Percentiles rank a stretch among this genome's conserved stretches.
Conservation (phyloP, 1,140 invertebrate genomes). For the Panulirus ornatus region DNA sequence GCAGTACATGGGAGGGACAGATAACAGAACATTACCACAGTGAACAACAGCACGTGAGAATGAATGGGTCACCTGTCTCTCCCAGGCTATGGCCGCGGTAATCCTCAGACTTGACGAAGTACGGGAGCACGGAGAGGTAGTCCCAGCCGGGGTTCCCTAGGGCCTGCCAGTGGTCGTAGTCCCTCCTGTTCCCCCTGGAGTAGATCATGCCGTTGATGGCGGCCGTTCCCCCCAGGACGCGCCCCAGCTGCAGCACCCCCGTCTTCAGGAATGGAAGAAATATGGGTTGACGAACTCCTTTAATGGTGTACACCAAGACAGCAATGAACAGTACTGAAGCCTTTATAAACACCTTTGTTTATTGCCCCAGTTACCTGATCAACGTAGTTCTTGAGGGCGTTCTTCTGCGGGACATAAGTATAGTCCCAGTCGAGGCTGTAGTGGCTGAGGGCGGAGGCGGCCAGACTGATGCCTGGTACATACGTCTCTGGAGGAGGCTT, state of each 20-base stretch:
- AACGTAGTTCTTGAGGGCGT: conserved; percentile 30
- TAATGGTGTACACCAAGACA: too few relatives aligned
- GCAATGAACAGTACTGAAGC: not conserved
- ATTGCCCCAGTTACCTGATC: conserved; percentile 20
- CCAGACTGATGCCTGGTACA: conserved; percentile 27
- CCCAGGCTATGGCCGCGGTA: conserved; percentile 79
- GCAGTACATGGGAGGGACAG: not conserved
- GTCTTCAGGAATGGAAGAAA: not conserved
- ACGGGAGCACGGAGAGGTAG: conserved; percentile 91
- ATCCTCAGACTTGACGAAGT: conserved; percentile 93
- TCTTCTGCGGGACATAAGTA: conserved; percentile 38
- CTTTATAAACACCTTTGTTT: too few relatives aligned
- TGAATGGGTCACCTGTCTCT: conserved; percentile 58
- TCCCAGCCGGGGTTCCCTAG: conserved; percentile 94
- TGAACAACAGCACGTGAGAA: not conserved
- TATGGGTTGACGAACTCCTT: not conserved
- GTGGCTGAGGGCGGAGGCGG: not conserved
- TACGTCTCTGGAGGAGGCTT: conserved; percentile 44
- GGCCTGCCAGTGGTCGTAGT: conserved; percentile 94
- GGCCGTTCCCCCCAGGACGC: conserved; percentile 86
- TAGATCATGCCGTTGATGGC: conserved; percentile 98
- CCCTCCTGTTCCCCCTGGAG: conserved; percentile 92
- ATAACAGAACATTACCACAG: too few relatives aligned
- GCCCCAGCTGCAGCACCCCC: conserved; percentile 35
- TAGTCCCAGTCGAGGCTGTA: conserved; percentile 50